Percentiles rank a stretch among this genome's conserved stretches.
phyloP scores from a whole-genome alignment of 1,140 invertebrate species.

The Nebria ingens region DNA sequence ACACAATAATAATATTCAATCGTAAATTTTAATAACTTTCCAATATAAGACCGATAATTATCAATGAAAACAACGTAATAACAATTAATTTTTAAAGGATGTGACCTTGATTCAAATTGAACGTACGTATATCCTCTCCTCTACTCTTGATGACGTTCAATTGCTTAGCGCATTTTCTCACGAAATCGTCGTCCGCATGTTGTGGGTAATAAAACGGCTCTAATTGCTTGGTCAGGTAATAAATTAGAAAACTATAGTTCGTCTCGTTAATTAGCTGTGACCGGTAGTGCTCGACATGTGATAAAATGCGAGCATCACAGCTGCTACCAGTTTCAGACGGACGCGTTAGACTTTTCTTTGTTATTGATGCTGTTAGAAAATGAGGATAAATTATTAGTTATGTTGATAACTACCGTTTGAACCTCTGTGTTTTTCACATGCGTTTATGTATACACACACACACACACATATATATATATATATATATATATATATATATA shows the following conservation, averaged over 20 bases:
- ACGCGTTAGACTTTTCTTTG: not conserved
- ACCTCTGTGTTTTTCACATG: too few species aligned
- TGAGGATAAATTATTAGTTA: not conserved
- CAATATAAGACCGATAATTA: too few species aligned
- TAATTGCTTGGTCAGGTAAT: conserved; percentile 2
- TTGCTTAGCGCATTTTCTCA: not conserved
- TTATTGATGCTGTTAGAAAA: not conserved
- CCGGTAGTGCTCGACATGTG: not conserved
- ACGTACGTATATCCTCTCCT: too few species aligned
- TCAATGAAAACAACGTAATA: too few species aligned
- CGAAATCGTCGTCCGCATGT: not conserved
- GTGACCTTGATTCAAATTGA: too few species aligned
- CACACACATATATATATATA: too few species aligned
- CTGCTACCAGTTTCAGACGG: not conserved
- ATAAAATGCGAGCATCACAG: not conserved
- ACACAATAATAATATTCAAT: too few species aligned
- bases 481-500: too few species aligned
- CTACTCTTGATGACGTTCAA: too few species aligned
- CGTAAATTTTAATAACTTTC: too few species aligned
- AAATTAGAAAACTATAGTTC: conserved; percentile 4
- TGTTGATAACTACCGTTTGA: not conserved
- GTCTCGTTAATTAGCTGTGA: conserved; percentile 1
- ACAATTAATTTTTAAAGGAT: too few species aligned
- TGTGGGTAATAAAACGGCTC: not conserved
- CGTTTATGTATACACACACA: too few species aligned